Evolutionary conservation across 2,797 vertebrate genomes (phyloP), one percentile per base, ranked within the genome.

Genomic region (Orestias chungarensis): DNA sequence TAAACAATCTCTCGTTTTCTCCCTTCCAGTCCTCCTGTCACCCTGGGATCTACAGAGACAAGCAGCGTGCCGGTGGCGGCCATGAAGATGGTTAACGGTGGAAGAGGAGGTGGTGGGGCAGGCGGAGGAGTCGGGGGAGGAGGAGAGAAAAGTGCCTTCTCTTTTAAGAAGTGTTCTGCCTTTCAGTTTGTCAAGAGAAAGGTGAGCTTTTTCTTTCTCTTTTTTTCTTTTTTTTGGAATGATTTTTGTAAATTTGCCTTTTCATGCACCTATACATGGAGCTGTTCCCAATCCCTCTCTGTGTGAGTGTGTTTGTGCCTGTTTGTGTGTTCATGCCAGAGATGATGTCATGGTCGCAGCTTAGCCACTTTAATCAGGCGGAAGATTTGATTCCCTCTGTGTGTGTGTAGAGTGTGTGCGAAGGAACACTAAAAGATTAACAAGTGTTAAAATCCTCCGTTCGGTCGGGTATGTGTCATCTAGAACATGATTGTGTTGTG

Each of bases 171-270:
- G 91, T 98, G 97, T 79, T 98, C 97, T 75, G 96, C 97, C 82
- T 99, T 98, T 91, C 97, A 98, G 85, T 98, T 98, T 92, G 96
- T 99, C 90, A 99, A 99, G 92, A 97, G 97, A 84, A 97, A 97
- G 97, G 97, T 99, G 95, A 96, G 97, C 86, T 83, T 61, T 66
- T 66, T n/a, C n/a, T n/a, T n/a, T n/a, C n/a, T n/a, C n/a, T n/a
- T n/a, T n/a, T n/a, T n/a, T n/a, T n/a, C n/a, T n/a, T 61, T 66
- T 66, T 44, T 55, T 50, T 49, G 67, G 49, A 29, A 64, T 31
- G 70, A 3, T 71, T 20, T 54, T 38, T 40, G 33, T 38, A 10
- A 66, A 31, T 76, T 46, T 75, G 35, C 35, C 50, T 46, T 69
- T 73, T 73, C 55, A 55, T 52, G 43, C 72, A 73, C 66, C 49